Percentiles rank a stretch among this genome's conserved stretches.
Conservation (phyloP, 2,797 vertebrate genomes). For the Sebastes steindachneri region DNA sequence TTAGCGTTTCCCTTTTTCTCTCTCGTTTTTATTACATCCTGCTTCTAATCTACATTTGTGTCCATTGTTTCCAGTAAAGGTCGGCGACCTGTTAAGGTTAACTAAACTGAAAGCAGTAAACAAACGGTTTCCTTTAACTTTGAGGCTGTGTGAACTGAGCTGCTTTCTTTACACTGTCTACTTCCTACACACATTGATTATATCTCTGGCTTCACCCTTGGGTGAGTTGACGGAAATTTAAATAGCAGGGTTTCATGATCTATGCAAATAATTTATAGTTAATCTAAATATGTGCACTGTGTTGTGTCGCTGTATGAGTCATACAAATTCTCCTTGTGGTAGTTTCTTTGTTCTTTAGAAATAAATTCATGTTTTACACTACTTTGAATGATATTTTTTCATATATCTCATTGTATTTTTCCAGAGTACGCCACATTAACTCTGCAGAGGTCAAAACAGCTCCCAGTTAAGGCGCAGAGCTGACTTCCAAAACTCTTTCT, state of each 20-base stretch:
- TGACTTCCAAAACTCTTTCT: neutral
- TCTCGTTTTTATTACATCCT: neutral
- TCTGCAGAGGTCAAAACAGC: neutral
- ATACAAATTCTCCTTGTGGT: neutral
- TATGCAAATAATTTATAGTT: slow-evolving; percentile 36
- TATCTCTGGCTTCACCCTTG: neutral
- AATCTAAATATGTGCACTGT: neutral
- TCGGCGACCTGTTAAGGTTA: neutral
- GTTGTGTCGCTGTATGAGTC: neutral
- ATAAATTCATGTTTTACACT: neutral
- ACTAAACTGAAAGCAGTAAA: slow-evolving; percentile 2
- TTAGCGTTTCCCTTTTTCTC: neutral
- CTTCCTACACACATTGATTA: slow-evolving; percentile 26
- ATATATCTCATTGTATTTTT: neutral
- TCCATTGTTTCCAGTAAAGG: neutral
- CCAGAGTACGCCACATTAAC: neutral
- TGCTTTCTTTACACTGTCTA: neutral
- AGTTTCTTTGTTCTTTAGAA: neutral
- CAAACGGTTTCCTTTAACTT: neutral
- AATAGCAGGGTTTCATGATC: neutral
- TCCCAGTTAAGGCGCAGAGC: neutral
- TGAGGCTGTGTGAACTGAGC: neutral
- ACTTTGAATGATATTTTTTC: neutral
- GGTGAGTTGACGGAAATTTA: neutral
- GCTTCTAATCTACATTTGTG: neutral